Conservation (phyloP, 2,888 invertebrate species). For the Andrena marginata region DNA sequence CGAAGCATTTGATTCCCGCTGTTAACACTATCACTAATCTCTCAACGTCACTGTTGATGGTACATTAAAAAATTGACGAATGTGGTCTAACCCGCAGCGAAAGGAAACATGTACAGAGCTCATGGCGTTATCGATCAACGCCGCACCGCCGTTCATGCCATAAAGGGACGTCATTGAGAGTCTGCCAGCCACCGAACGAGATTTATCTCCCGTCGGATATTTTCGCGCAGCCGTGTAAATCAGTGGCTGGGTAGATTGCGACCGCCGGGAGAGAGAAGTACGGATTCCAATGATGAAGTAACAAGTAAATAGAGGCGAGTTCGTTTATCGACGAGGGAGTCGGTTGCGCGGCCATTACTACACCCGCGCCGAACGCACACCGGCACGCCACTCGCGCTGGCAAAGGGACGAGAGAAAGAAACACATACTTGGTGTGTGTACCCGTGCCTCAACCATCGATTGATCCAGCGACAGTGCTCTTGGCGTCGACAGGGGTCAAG, state of each 20-base stretch:
- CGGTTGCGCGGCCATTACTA: conserved; percentile 59
- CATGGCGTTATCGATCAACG: conserved; percentile 50
- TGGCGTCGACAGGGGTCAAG: conserved; percentile 68
- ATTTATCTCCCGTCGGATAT: conserved; percentile 56
- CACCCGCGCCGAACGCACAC: conserved; percentile 20
- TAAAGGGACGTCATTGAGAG: conserved; percentile 52
- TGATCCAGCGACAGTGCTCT: conserved; percentile 55
- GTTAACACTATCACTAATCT: no score
- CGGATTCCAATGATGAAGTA: conserved; percentile 77
- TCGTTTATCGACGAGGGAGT: conserved; percentile 76
- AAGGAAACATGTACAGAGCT: background rate
- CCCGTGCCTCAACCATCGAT: conserved; percentile 35
- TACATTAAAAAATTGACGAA: no score
- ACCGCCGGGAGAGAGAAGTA: conserved; percentile 48
- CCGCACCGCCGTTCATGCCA: conserved; percentile 51
- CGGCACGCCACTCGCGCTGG: background rate
- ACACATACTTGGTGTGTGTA: conserved; percentile 12
- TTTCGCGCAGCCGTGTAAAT: conserved; percentile 66
- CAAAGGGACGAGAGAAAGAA: conserved; percentile 12
- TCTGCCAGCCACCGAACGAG: conserved; percentile 42
- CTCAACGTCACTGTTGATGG: no score
- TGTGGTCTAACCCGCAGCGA: background rate
- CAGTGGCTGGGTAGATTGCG: conserved; percentile 67
- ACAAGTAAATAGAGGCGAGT: conserved; percentile 78
- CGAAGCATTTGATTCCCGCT: no score